Percentiles rank a stretch among this genome's conserved stretches.
Evolutionary conservation across 2,888 invertebrate genomes (phyloP).

Genomic region (Melipona bicolor): DNA sequence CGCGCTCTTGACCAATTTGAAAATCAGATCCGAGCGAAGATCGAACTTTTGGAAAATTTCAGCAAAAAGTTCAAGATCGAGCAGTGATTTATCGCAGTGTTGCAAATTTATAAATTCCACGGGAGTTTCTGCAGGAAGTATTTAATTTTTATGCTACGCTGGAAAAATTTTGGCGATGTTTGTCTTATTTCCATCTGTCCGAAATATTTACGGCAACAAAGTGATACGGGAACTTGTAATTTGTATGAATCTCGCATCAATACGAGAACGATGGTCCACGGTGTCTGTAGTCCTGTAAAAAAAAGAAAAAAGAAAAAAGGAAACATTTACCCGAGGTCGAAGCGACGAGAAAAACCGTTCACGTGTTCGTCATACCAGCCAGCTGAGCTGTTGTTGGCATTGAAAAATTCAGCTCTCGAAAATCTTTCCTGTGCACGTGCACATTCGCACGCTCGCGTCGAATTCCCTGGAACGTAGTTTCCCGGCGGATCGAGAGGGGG

Average conservation of each 20-base stretch:
- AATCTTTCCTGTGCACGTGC: constrained; percentile 71
- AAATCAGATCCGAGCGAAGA: no score
- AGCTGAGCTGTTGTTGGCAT: constrained; percentile 63
- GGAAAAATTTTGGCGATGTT: no score
- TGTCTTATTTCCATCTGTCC: no score
- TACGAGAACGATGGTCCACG: not conserved
- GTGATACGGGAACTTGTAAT: no score
- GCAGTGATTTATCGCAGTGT: no score
- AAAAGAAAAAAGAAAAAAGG: constrained; percentile 6
- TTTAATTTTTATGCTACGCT: no score
- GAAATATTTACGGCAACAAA: no score
- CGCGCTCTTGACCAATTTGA: no score
- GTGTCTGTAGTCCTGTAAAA: not conserved
- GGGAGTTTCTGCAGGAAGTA: no score
- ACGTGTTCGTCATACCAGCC: constrained; percentile 45
- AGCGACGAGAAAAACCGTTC: constrained; percentile 40
- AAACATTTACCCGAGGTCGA: constrained; percentile 4
- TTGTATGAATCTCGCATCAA: not conserved
- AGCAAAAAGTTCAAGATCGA: no score
- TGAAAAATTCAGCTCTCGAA: constrained; percentile 69
- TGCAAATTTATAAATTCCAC: no score
- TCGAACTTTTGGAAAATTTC: no score
- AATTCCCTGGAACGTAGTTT: constrained; percentile 46
- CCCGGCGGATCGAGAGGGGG: constrained; percentile 10
- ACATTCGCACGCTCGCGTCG: constrained; percentile 74